Conservation (phyloP, 2,113 vertebrate species). For the Thoracochromis brauschi region DNA sequence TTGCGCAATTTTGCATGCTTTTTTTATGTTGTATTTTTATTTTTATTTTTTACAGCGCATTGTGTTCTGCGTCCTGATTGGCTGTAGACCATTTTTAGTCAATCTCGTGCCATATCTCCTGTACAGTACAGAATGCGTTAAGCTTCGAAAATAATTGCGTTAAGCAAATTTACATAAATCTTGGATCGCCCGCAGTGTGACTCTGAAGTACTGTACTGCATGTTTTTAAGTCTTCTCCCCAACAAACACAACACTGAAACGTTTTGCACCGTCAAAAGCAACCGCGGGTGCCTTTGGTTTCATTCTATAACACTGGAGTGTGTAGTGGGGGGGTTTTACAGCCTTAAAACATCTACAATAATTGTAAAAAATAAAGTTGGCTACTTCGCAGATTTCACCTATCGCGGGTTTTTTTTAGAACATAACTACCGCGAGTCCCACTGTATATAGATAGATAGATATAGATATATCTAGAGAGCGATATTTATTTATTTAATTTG, state of each 20-base stretch:
- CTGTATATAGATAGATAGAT: neutral
- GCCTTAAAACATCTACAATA: neutral
- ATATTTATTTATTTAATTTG: neutral
- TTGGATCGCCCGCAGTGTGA: neutral
- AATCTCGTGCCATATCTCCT: neutral
- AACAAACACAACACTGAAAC: neutral
- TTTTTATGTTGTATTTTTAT: neutral
- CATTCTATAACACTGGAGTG: neutral
- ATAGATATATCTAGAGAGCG: accelerated
- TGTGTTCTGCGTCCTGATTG: neutral
- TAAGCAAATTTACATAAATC: neutral
- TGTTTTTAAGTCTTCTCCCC: neutral
- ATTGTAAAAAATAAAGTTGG: neutral
- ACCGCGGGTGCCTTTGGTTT: neutral
- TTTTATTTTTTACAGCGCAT: accelerated
- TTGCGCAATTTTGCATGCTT: accelerated
- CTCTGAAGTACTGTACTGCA: neutral
- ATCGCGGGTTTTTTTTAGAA: accelerated
- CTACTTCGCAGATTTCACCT: neutral
- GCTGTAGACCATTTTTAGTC: neutral
- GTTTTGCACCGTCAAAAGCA: accelerated
- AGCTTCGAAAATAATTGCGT: accelerated
- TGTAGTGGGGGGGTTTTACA: accelerated
- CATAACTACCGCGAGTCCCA: accelerated
- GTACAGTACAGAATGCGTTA: neutral